Percentiles rank a stretch among this genome's conserved stretches.
Conservation (phyloP, 2,797 vertebrate genomes). For the Clarias fuscus region DNA sequence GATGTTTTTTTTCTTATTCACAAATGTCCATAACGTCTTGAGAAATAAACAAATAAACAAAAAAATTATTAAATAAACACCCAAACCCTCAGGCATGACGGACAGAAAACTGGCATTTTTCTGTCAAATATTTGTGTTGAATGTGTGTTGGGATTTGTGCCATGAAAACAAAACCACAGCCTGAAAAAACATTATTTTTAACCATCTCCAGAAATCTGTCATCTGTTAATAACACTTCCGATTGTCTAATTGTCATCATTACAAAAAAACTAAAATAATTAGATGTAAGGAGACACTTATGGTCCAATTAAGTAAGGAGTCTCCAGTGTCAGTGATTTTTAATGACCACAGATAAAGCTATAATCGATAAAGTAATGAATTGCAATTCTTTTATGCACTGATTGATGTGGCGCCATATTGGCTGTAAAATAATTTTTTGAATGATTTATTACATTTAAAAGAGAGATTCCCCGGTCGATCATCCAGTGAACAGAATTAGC, state of each 20-base stretch:
- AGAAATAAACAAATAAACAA: background rate
- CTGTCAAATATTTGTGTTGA: background rate
- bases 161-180: background rate
- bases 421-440: too few relatives aligned
- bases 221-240: background rate
- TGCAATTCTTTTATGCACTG: too few relatives aligned
- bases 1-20: slow-evolving; percentile 33
- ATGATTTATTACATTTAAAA: too few relatives aligned
- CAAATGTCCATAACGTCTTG: background rate
- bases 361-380: background rate
- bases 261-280: background rate
- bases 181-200: background rate
- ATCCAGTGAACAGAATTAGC: too few relatives aligned
- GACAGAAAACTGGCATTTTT: background rate
- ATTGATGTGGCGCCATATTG: too few relatives aligned
- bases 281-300: background rate
- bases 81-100: background rate
- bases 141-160: background rate
- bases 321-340: background rate
- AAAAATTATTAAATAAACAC: too few relatives aligned
- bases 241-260: background rate
- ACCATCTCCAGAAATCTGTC: background rate
- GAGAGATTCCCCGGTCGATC: too few relatives aligned
- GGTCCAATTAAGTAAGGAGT: background rate
- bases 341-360: too few relatives aligned